phyloP scores from a whole-genome alignment of 1,140 invertebrate genomes.

The Drosophila novamexicana region DNA sequence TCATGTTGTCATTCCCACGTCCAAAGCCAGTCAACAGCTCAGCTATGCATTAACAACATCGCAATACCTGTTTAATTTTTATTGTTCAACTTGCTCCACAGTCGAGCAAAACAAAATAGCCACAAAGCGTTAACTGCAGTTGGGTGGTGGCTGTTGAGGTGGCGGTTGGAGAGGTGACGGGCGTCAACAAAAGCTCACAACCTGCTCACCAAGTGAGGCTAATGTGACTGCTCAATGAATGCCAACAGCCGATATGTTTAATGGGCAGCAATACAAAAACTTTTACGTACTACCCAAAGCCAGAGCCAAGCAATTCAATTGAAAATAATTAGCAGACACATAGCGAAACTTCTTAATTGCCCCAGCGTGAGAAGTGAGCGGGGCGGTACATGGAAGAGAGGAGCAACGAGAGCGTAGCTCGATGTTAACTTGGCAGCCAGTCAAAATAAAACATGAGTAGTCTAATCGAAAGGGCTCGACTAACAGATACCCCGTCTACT shows the following conservation, averaged over 20 bases:
- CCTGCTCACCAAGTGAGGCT: conserved; percentile 26
- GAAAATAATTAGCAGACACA: conserved; percentile 79
- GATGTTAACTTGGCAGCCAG: neutral
- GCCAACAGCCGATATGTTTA: conserved; percentile 68
- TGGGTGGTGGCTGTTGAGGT: conserved; percentile 9
- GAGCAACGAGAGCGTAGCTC: neutral
- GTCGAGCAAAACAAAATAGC: conserved; percentile 5
- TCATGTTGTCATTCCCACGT: conserved; percentile 3
- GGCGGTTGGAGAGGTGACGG: neutral
- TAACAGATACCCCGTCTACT: neutral
- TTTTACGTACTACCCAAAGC: conserved; percentile 50
- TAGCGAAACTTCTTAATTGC: conserved; percentile 76
- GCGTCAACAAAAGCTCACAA: conserved; percentile 13
- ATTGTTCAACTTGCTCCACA: conserved; percentile 65
- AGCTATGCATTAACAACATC: conserved; percentile 55
- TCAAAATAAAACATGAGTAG: neutral
- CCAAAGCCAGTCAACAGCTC: conserved; percentile 26
- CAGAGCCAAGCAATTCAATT: conserved; percentile 65
- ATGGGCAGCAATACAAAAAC: conserved; percentile 71
- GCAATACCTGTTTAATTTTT: conserved; percentile 77
- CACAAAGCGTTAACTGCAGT: conserved; percentile 45
- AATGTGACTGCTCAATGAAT: conserved; percentile 49
- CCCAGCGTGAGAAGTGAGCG: conserved; percentile 19
- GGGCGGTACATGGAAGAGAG: conserved; percentile 27
- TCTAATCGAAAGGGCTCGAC: neutral